phyloP scores from a whole-genome alignment of 2,888 invertebrate species.

The Adela reaumurella region DNA sequence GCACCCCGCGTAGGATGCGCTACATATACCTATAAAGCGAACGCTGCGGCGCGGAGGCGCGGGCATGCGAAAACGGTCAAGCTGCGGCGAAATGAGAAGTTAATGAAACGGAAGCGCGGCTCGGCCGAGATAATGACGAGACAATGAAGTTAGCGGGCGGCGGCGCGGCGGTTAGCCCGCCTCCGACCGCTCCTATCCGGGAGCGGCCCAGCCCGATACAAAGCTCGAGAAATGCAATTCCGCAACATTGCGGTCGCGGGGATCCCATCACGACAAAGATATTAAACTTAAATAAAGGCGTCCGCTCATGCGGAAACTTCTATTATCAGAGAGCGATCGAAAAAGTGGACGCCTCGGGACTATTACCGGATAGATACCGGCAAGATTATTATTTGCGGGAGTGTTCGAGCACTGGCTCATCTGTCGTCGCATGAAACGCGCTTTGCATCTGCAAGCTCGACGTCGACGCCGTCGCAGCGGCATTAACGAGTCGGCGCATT shows the following conservation, averaged over 20 bases:
- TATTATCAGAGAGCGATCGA: constrained; percentile 35
- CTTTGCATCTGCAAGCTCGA: background rate
- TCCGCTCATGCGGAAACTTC: constrained; percentile 42
- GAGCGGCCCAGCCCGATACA: constrained; percentile 12
- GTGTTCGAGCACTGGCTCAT: too few species aligned
- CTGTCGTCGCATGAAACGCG: background rate
- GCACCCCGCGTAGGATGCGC: too few species aligned
- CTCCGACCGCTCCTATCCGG: background rate
- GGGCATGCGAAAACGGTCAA: background rate
- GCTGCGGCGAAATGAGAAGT: constrained; percentile 38
- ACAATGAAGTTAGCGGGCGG: constrained; percentile 7
- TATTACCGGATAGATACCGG: too few species aligned
- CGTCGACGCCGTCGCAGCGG: background rate
- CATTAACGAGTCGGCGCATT: background rate
- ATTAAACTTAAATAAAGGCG: constrained; percentile 42
- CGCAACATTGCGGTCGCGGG: constrained; percentile 1
- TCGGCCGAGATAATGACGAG: constrained; percentile 24
- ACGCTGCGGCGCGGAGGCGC: background rate
- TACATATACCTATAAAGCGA: too few species aligned
- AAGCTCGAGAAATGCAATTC: background rate
- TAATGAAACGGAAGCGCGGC: constrained; percentile 44
- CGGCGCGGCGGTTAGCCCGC: constrained; percentile 8
- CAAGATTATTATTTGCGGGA: too few species aligned
- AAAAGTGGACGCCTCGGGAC: too few species aligned
- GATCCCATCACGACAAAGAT: constrained; percentile 20